Percentiles rank a stretch among this genome's conserved stretches.
phyloP scores from a whole-genome alignment of 2,113 vertebrate species.

The Eretmochelys imbricata region DNA sequence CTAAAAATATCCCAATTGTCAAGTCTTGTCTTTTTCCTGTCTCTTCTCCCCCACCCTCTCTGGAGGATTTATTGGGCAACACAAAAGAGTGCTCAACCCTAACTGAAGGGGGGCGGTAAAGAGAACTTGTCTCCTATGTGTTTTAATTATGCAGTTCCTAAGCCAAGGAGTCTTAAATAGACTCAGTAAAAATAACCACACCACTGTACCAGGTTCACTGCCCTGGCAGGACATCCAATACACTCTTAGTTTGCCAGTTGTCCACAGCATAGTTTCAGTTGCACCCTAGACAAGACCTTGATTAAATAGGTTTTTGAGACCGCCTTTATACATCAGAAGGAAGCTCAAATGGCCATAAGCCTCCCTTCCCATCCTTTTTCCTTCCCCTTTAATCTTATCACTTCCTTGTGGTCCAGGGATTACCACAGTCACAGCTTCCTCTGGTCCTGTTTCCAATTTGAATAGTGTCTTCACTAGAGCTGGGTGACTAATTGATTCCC shows the following conservation, averaged over 20 bases:
- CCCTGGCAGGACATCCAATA: background rate
- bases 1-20: no score
- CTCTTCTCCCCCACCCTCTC: background rate
- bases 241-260: background rate
- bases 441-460: background rate
- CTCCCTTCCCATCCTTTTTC: background rate
- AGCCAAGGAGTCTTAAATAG: accelerated
- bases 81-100: background rate
- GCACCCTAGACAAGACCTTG: background rate
- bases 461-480: background rate
- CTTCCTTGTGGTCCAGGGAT: background rate
- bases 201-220: background rate
- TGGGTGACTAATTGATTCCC: background rate
- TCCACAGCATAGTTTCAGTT: background rate
- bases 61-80: background rate
- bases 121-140: background rate
- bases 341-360: background rate
- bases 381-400: background rate
- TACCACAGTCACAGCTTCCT: background rate
- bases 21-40: no score
- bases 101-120: background rate
- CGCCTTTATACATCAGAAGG: background rate
- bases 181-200: background rate
- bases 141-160: background rate
- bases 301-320: background rate